Evolutionary conservation across 1,140 invertebrate genomes (phyloP).

Genomic region (Ephestia elutella): DNA sequence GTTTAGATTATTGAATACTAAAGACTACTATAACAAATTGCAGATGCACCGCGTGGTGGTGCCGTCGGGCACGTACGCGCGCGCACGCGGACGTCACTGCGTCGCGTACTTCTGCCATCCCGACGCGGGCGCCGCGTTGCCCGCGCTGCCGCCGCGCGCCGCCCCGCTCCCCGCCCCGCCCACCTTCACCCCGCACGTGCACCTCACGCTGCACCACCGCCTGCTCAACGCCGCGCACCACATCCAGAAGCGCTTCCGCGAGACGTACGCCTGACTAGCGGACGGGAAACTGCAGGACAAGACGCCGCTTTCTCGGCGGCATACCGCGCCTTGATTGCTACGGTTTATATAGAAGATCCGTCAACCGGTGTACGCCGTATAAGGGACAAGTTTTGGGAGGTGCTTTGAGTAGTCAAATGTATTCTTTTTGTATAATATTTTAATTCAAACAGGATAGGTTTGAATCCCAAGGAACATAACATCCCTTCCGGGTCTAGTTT

Average conservation of each 20-base stretch:
- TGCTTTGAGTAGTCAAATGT: no score
- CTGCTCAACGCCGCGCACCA: constrained; percentile 81
- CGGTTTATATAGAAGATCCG: background rate
- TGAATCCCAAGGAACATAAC: no score
- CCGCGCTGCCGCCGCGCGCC: constrained; percentile 75
- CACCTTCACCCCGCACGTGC: constrained; percentile 41
- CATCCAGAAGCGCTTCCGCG: constrained; percentile 80
- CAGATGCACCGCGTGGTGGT: constrained; percentile 83
- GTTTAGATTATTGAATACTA: no score
- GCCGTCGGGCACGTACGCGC: constrained; percentile 76
- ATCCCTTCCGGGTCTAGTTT: no score
- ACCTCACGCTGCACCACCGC: constrained; percentile 68
- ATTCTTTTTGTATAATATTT: no score
- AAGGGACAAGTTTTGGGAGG: no score
- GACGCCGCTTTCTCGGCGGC: constrained; percentile 25
- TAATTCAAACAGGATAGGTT: no score
- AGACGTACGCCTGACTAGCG: constrained; percentile 78
- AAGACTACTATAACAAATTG: no score
- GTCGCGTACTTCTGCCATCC: constrained; percentile 87
- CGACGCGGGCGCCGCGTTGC: constrained; percentile 76
- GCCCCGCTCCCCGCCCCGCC: constrained; percentile 48
- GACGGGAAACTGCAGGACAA: constrained; percentile 30
- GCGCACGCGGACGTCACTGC: constrained; percentile 79
- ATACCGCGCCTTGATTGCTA: constrained; percentile 33
- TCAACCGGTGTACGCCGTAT: background rate